phyloP scores from a whole-genome alignment of 2,888 invertebrate genomes.

The Microctonus aethiopoides region DNA sequence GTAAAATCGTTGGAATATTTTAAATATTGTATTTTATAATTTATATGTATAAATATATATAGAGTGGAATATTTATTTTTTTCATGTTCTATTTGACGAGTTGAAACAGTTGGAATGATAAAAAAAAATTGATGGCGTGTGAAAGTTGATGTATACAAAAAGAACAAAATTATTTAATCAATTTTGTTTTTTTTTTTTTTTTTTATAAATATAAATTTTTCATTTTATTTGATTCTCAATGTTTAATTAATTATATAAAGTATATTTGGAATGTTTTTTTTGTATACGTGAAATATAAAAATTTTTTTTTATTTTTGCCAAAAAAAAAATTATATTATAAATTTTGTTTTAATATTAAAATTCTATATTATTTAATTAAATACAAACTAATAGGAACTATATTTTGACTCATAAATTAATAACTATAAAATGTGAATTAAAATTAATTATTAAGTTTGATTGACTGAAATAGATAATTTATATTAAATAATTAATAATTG shows the following conservation, averaged over 20 bases:
- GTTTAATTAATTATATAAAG: too few species aligned
- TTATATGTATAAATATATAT: neutral
- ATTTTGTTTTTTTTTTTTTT: neutral
- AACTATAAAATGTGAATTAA: too few species aligned
- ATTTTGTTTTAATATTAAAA: neutral
- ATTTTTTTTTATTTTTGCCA: too few species aligned
- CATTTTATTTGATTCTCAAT: neutral
- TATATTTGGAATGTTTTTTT: too few species aligned
- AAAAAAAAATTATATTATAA: too few species aligned
- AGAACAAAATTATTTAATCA: neutral
- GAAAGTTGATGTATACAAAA: neutral
- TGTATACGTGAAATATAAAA: too few species aligned
- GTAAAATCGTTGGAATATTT: too few species aligned
- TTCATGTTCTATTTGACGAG: neutral
- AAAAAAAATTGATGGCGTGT: neutral
- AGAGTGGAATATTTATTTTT: neutral
- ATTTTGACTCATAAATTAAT: neutral
- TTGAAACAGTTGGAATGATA: neutral
- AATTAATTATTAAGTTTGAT: too few species aligned
- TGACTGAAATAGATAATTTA: too few species aligned
- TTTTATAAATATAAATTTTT: neutral
- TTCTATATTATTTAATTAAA: neutral
- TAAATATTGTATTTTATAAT: too few species aligned
- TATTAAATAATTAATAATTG: too few species aligned
- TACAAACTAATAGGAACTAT: neutral